These are phyloP conservation scores for Autographa pulchrina DNA, from an alignment of 2,888 invertebrate genomes.

Conservation along the genomic window DNA sequence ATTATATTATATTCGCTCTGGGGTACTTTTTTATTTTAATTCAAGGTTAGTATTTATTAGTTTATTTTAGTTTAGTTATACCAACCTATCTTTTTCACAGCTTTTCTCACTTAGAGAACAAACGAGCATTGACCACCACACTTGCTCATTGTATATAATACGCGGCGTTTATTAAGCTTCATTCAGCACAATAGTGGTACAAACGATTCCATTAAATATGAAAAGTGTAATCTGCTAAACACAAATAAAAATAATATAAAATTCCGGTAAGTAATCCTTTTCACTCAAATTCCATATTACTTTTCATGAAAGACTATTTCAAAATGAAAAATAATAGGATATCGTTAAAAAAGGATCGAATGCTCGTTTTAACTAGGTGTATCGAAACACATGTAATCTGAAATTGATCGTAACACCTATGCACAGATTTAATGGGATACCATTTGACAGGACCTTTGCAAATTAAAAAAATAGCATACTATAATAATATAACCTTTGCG, in stretches of 20 bases:
- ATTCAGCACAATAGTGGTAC: constrained; percentile 28
- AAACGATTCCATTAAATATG: constrained; percentile 35
- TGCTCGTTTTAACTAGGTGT: background rate
- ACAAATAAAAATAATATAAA: constrained; percentile 14
- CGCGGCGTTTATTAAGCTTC: constrained; percentile 9
- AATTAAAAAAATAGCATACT: no score
- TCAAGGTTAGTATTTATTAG: no score
- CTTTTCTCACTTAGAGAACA: no score
- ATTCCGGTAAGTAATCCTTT: constrained; percentile 22
- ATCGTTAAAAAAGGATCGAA: background rate
- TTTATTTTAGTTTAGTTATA: no score
- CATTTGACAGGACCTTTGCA: background rate
- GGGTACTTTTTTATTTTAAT: no score
- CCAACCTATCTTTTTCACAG: no score
- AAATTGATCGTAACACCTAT: background rate
- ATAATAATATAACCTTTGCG: background rate
- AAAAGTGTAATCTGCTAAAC: constrained; percentile 24
- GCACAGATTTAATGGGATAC: background rate
- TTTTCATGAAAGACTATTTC: constrained; percentile 3
- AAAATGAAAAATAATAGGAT: constrained; percentile 11
- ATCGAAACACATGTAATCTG: background rate
- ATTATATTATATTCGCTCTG: no score
- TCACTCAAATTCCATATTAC: constrained; percentile 6
- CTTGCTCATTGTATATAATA: constrained; percentile 11
- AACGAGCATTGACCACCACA: no score